Conservation (phyloP, 2,113 vertebrate genomes). For the Numida meleagris region DNA sequence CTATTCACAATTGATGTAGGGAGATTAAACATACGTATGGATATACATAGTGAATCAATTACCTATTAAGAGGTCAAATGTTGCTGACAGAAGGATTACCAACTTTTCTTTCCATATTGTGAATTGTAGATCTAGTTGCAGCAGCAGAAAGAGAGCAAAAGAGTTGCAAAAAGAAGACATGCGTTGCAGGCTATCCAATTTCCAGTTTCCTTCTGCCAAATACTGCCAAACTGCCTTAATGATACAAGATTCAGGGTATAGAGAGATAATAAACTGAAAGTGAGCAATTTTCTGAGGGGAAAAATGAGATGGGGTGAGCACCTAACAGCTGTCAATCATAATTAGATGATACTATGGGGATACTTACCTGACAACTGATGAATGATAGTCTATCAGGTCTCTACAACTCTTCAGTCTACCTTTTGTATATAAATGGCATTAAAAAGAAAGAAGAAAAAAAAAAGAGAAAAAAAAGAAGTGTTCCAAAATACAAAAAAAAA, state of each 20-base stretch:
- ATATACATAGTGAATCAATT: background rate
- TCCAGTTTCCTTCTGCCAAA: conserved; percentile 42
- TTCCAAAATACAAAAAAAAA: background rate
- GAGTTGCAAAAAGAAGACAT: conserved; percentile 24
- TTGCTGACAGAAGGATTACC: background rate
- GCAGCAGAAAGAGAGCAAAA: background rate
- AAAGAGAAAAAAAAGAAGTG: background rate
- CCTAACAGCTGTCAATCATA: conserved; percentile 53
- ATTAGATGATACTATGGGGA: conserved; percentile 35
- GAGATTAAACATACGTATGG: background rate
- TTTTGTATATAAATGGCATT: background rate
- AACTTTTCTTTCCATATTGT: background rate
- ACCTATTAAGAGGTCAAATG: background rate
- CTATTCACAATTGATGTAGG: background rate
- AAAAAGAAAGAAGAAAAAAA: no score
- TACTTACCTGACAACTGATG: conserved; percentile 16
- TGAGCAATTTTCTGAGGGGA: conserved; percentile 53
- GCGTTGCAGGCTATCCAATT: conserved; percentile 12
- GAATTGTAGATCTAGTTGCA: background rate
- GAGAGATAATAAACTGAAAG: conserved; percentile 60
- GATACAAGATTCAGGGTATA: conserved; percentile 3
- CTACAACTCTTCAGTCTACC: background rate
- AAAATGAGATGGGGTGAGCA: conserved; percentile 27
- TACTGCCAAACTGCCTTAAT: conserved; percentile 47
- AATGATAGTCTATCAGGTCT: conserved; percentile 5